Percentiles rank a stretch among this genome's conserved stretches.
phyloP scores from a whole-genome alignment of 2,888 invertebrate genomes.

The Acleris laterana region DNA sequence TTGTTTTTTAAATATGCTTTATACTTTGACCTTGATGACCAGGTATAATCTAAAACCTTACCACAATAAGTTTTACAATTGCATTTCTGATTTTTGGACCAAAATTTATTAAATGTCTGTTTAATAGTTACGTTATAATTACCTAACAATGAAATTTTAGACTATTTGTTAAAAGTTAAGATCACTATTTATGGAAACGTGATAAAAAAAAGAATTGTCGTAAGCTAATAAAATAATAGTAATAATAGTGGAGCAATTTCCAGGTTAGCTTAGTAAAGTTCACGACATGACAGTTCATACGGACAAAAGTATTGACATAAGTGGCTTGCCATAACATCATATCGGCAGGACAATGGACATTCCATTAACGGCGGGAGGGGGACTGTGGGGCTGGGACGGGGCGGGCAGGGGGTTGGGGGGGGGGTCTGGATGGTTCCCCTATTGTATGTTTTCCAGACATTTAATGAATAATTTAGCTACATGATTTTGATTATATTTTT shows the following conservation, averaged over 20 bases:
- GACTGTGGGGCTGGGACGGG: conserved; percentile 38
- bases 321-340: conserved; percentile 72
- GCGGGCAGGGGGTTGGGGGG: conserved; percentile 41
- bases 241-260: neutral
- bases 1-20: too few relatives aligned
- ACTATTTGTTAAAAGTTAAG: too few relatives aligned
- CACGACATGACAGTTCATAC: conserved; percentile 42
- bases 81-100: too few relatives aligned
- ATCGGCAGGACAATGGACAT: conserved; percentile 78
- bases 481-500: conserved; percentile 24
- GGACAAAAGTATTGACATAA: conserved; percentile 67
- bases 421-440: conserved; percentile 58
- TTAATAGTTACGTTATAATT: too few relatives aligned
- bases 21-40: too few relatives aligned
- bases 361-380: conserved; percentile 57
- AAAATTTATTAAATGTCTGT: too few relatives aligned
- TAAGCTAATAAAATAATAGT: too few relatives aligned
- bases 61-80: too few relatives aligned
- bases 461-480: conserved; percentile 60
- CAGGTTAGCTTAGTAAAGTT: neutral
- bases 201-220: too few relatives aligned
- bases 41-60: too few relatives aligned
- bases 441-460: conserved; percentile 62
- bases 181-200: too few relatives aligned
- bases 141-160: too few relatives aligned